Conservation (phyloP, 2,113 vertebrate genomes). For the Bujurquina vittata region DNA sequence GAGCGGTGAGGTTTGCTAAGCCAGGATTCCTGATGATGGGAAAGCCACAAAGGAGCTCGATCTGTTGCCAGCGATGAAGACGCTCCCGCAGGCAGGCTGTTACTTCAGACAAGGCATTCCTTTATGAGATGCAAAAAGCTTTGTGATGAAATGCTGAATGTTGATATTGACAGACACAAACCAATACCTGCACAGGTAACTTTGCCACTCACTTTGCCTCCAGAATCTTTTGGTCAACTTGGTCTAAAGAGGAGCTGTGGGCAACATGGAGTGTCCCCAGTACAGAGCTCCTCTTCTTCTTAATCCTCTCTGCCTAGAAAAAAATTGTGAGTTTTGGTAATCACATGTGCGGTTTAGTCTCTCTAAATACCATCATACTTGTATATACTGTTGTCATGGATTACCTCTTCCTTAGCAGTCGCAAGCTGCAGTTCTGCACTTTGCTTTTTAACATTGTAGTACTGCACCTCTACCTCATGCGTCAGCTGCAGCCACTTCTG, state of each 20-base stretch:
- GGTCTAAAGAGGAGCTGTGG: constrained; percentile 95
- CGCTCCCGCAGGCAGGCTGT: constrained; percentile 93
- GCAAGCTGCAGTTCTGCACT: constrained; percentile 91
- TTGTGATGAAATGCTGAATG: background rate
- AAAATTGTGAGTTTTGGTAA: background rate
- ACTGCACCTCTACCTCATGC: constrained; percentile 95
- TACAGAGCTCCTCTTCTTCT: constrained; percentile 95
- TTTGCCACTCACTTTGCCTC: constrained; percentile 90
- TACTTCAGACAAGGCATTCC: constrained; percentile 92
- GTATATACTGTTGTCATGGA: background rate
- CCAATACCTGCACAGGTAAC: background rate
- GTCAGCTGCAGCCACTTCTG: constrained; percentile 97
- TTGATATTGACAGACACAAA: background rate
- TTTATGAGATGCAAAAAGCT: constrained; percentile 61
- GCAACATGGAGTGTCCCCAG: constrained; percentile 95
- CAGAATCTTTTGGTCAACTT: constrained; percentile 97
- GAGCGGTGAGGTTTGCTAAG: constrained; percentile 88
- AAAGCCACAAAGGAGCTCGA: constrained; percentile 93
- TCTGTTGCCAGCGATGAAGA: constrained; percentile 96
- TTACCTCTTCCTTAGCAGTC: constrained; percentile 94
- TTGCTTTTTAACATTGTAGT: constrained; percentile 96
- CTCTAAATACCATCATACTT: background rate
- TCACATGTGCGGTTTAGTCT: background rate
- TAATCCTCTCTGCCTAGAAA: constrained; percentile 94
- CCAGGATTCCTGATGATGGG: constrained; percentile 92